These are phyloP conservation scores for Diadophis punctatus DNA, from an alignment of 2,113 vertebrate genomes.

Conservation along the genomic window DNA sequence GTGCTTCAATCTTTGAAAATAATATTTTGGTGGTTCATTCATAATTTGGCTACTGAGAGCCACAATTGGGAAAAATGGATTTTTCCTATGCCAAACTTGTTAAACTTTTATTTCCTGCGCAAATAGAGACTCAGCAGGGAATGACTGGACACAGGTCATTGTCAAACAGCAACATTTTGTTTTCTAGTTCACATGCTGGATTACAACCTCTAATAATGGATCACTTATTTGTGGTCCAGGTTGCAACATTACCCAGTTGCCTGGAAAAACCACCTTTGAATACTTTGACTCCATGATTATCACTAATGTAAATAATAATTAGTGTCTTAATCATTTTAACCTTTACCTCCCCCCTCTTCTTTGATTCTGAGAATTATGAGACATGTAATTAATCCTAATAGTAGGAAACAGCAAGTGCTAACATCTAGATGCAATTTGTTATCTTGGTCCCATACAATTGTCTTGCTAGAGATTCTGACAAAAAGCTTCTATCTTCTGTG, in stretches of 20 bases:
- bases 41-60: not conserved
- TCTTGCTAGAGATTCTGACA: not conserved
- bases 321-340: not conserved
- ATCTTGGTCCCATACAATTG: not conserved
- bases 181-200: not conserved
- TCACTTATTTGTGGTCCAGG: not conserved
- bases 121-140: not conserved
- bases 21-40: not conserved
- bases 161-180: not conserved
- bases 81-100: not conserved
- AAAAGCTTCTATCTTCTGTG: not conserved
- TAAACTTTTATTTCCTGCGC: not conserved
- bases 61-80: not conserved
- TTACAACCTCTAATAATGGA: not conserved
- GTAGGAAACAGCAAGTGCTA: too few species aligned
- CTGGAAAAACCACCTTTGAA: not conserved
- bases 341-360: not conserved
- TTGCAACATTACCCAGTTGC: not conserved
- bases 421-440: not conserved
- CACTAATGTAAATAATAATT: not conserved
- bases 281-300: not conserved
- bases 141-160: not conserved
- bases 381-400: not conserved
- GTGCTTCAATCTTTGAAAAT: constrained; percentile 5
- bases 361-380: not conserved